Base-by-base conservation (phyloP, 2,888 invertebrate species). In the Chymomyza caudatula region DNA sequence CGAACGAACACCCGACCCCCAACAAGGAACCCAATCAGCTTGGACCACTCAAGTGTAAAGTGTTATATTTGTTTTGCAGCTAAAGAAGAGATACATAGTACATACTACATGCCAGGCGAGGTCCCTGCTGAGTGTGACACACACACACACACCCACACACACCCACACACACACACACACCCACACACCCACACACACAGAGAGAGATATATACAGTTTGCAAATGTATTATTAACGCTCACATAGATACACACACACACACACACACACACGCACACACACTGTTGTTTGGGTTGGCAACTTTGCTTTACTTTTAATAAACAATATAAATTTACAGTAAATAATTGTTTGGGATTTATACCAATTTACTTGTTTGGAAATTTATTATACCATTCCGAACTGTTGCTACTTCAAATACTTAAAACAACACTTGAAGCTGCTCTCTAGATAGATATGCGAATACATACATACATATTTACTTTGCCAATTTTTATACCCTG, bases 281-380 rank as follows among this genome's bases (percentile, higher is more conserved):
- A 6, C 59, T 8, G 17, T 20, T 37, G 11, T 60, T 37, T 19
- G 47, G 47, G 8, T 20, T 56, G 56, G 56, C 51, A 69, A 66
- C 64, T 69, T 74, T 57, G 55, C 65, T 73, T 61, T 74, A 73
- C 81, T 77, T 83, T 78, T 84, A 86, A 81, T 82, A 84, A 82
- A 85, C 77, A 86, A 86, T 74, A 77, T 76, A 78, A 74, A 85
- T 83, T 82, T 82, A 73, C 83, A 79, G 85, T 83, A 85, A 86
- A 83, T 86, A 83, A 83, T 86, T 83, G 83, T 74, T 72, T 68
- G 63, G 65, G 64, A 76, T 85, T 78, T 78, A 60, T 69, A 56
- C 55, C 62, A 62, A 62, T 62, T 62, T 62, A 49, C 54, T 72
- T 69, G 65, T 63, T 49, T 17, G 52, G 43, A 62, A 82, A 85